These are phyloP conservation scores for Clunio marinus DNA, from an alignment of 2,888 invertebrate genomes.

Conservation along the genomic window DNA sequence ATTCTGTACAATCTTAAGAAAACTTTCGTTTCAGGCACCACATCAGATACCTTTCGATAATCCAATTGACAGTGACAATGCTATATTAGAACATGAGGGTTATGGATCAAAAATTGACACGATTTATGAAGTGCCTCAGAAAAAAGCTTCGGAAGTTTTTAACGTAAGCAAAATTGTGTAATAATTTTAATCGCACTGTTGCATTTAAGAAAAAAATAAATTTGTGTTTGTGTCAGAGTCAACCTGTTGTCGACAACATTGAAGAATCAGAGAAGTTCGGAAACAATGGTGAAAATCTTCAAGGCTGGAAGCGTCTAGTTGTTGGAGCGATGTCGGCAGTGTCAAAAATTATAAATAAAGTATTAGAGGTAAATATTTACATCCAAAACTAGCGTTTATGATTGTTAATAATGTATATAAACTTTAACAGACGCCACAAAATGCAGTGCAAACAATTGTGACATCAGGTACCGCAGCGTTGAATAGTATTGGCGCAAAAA, in stretches of 20 bases:
- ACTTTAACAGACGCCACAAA: constrained; percentile 16
- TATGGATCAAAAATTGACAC: constrained; percentile 47
- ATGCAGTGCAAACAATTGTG: background rate
- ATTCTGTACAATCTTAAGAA: no score
- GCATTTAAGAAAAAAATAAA: constrained; percentile 11
- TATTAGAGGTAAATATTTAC: constrained; percentile 59
- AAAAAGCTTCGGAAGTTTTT: constrained; percentile 45
- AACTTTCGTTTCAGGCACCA: constrained; percentile 4
- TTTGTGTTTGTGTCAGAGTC: constrained; percentile 48
- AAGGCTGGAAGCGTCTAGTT: background rate
- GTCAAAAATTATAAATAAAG: constrained; percentile 60
- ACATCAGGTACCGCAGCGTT: background rate
- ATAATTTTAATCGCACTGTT: constrained; percentile 5
- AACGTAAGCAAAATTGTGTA: constrained; percentile 45
- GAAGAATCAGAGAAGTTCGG: constrained; percentile 75
- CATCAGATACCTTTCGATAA: constrained; percentile 18
- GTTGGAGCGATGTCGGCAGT: constrained; percentile 45
- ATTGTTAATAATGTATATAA: no score
- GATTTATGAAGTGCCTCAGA: constrained; percentile 47
- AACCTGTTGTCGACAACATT: constrained; percentile 71
- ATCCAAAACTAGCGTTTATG: no score
- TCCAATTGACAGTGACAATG: constrained; percentile 3
- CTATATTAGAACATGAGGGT: constrained; percentile 45
- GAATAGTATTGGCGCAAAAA: constrained; percentile 25
- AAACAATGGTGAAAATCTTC: constrained; percentile 56